A percentile compares a stretch with the other conserved stretches of the same genome.
phyloP scores from a whole-genome alignment of 2,797 vertebrate genomes.

The Danio kyathit region DNA sequence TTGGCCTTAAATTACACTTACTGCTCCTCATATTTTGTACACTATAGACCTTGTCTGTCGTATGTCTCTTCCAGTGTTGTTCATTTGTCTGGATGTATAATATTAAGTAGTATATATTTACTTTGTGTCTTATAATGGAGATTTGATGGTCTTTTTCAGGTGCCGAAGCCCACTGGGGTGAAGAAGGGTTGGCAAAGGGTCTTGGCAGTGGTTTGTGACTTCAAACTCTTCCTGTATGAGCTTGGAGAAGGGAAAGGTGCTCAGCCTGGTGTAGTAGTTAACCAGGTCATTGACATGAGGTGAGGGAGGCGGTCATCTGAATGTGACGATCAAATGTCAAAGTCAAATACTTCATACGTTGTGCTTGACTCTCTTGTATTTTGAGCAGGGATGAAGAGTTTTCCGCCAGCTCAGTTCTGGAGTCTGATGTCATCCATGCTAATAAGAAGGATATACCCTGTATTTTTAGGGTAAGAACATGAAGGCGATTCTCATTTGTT shows the following conservation, averaged over 20 bases:
- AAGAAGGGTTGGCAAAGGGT: constrained; percentile 99
- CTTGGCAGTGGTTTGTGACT: constrained; percentile 95
- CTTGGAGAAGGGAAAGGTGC: constrained; percentile 93
- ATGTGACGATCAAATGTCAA: not conserved
- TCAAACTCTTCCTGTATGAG: constrained; percentile 97
- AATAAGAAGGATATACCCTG: constrained; percentile 97
- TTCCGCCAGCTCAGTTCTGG: constrained; percentile 95
- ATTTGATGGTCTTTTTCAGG: constrained; percentile 72
- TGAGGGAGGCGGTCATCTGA: constrained; percentile 65
- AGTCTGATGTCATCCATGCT: constrained; percentile 98
- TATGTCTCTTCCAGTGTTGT: not conserved
- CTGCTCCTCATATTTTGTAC: not conserved
- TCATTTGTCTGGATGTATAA: not conserved
- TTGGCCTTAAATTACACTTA: not conserved
- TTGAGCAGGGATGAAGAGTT: constrained; percentile 94
- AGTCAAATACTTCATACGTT: not conserved
- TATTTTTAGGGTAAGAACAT: constrained; percentile 92
- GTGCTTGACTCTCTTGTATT: not conserved
- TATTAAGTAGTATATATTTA: no score
- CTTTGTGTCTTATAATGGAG: not conserved
- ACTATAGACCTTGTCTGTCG: not conserved
- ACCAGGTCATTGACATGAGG: constrained; percentile 99
- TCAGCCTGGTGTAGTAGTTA: constrained; percentile 90
- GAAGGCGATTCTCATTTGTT: not conserved
- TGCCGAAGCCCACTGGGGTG: constrained; percentile 96